phyloP scores from a whole-genome alignment of 2,888 invertebrate genomes.

The Gandaritis pyraliata region DNA sequence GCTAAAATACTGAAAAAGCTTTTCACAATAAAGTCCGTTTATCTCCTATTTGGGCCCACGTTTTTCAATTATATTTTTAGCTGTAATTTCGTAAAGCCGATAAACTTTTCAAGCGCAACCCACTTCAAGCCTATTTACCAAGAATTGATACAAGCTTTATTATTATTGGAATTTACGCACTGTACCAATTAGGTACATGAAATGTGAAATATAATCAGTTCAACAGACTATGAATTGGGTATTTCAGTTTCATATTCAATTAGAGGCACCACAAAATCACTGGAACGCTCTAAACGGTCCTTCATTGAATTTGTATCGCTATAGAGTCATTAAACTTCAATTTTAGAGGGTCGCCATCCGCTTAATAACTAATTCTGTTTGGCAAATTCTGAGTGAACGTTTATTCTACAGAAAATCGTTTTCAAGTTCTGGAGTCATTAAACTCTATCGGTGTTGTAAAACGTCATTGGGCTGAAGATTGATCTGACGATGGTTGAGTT shows the following conservation, averaged over 20 bases:
- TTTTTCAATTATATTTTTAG: no score
- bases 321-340: conserved; percentile 64
- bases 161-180: no score
- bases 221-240: neutral
- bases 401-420: conserved; percentile 22
- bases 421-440: conserved; percentile 20
- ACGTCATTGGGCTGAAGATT: conserved; percentile 15
- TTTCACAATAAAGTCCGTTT: no score
- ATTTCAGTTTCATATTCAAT: neutral
- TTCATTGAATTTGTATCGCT: conserved; percentile 53
- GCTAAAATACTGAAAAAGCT: no score
- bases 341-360: conserved; percentile 47
- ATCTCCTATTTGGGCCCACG: no score
- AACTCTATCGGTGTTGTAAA: conserved; percentile 20
- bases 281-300: conserved; percentile 39
- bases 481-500: no score
- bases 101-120: no score
- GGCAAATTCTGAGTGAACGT: conserved; percentile 21
- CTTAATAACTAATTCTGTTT: conserved; percentile 48
- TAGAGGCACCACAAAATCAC: conserved; percentile 11
- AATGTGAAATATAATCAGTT: neutral
- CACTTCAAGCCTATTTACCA: no score
- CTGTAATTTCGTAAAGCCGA: no score
- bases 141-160: no score
- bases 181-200: no score